phyloP scores from a whole-genome alignment of 2,888 invertebrate species.

The Melanophora roralis region DNA sequence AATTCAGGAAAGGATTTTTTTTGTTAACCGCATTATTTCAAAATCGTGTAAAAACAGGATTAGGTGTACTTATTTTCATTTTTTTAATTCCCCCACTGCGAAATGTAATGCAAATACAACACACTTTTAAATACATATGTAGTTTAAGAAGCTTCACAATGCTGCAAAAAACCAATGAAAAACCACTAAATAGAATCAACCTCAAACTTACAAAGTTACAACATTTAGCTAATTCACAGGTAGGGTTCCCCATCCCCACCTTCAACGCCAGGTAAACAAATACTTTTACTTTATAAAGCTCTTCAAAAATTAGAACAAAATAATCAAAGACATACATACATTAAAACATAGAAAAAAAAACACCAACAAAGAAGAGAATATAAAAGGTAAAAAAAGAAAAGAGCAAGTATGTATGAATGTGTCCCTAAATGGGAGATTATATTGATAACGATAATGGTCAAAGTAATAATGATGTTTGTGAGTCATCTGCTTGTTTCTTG shows the following conservation, averaged over 20 bases:
- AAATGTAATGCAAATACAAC: conserved; percentile 17
- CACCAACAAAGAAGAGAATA: not conserved
- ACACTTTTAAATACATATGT: no score
- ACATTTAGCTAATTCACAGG: conserved; percentile 8
- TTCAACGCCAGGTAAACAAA: not conserved
- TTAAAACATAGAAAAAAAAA: no score
- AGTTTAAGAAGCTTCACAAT: conserved; percentile 38
- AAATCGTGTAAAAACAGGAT: no score
- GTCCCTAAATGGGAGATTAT: not conserved
- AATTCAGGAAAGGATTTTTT: no score
- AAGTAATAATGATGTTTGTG: conserved; percentile 40
- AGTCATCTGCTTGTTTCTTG: conserved; percentile 38
- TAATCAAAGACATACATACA: not conserved
- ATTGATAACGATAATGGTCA: conserved; percentile 21
- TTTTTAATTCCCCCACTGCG: no score
- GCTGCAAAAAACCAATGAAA: conserved; percentile 5
- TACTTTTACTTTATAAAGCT: not conserved
- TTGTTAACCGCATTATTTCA: no score
- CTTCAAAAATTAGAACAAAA: not conserved
- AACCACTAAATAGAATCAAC: conserved; percentile 3
- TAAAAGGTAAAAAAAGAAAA: no score
- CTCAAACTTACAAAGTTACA: not conserved
- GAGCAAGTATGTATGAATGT: no score
- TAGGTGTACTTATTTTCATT: no score
- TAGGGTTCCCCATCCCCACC: not conserved